Evolutionary conservation across 2,888 invertebrate species (phyloP), one percentile per base, ranked within the genome.

Genomic region (Tubulanus polymorphus): DNA sequence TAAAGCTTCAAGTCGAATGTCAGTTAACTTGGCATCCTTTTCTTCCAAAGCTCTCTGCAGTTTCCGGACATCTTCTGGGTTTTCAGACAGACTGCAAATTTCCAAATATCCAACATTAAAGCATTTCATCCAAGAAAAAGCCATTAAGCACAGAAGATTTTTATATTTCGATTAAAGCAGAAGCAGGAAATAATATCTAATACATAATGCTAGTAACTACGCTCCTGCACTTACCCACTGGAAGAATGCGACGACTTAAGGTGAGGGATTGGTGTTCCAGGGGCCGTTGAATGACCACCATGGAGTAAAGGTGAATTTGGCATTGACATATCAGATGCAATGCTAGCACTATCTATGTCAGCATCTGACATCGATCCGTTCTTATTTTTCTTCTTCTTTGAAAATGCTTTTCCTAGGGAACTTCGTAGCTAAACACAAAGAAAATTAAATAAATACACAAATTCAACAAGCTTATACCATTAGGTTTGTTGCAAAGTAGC

Each of bases 371-470:
- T 69, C 1, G 79, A 79, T 26, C 77, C 78, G 54, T 74, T 71
- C 60, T 70, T 75, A 55, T 65, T 67, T 58, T 72, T 71, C 66
- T 75, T 75, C 55, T 66, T 72, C 63, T 91, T 84, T 20, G 92
- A 92, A 81, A 97, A 97, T 23, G 96, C 97, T 81, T 96, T 95
- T 67, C 93, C 94, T 81, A 99, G 95, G 32, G 96, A 96, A 77
- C 93, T 94, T 53, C 96, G 85, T 62, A 97, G 83, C 91, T 84
- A 75, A 30, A 64, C 63, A 54, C 51, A 48, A 85, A 79, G 63
- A 79, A n/a, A 51, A 28, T 23, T 41, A 32, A 32, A 32, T 32
- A 32, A 32, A 12, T 10, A 32, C 10, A n/a, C 35, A 32, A 32
- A 32, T 12, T 32, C n/a, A n/a, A n/a, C n/a, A n/a, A n/a, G n/a